These are phyloP conservation scores for Cyclophora punctaria DNA, from an alignment of 2,888 invertebrate genomes.

Conservation along the genomic window DNA sequence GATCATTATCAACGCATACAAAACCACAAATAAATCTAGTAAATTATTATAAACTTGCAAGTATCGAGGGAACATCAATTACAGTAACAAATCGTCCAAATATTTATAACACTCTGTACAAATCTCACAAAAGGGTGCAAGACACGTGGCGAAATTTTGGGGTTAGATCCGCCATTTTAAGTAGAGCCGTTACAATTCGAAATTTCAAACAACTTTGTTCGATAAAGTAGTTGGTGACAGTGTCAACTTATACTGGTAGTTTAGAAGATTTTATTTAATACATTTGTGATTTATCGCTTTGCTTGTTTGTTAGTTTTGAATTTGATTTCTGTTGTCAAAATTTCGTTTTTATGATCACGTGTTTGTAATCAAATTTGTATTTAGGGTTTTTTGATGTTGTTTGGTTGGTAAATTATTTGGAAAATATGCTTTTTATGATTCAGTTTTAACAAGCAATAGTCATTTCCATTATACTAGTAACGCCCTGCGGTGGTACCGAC, in stretches of 20 bases:
- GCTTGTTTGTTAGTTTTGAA: constrained; percentile 47
- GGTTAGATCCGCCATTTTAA: constrained; percentile 36
- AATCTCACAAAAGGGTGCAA: constrained; percentile 49
- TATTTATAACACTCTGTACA: constrained; percentile 53
- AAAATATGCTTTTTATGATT: too few species aligned
- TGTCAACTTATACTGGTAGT: constrained; percentile 29
- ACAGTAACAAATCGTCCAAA: constrained; percentile 51
- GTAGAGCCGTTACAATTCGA: constrained; percentile 20
- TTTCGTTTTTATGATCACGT: constrained; percentile 54
- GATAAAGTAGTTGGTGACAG: too few species aligned
- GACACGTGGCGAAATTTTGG: constrained; percentile 51
- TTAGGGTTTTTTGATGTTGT: too few species aligned
- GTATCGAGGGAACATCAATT: constrained; percentile 29
- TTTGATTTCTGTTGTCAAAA: constrained; percentile 55
- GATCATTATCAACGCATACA: too few species aligned
- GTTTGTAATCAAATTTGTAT: too few species aligned
- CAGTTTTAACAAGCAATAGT: too few species aligned
- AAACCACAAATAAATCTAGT: too few species aligned
- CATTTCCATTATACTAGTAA: too few species aligned
- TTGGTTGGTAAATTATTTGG: too few species aligned
- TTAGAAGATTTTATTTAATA: constrained; percentile 57
- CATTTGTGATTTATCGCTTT: constrained; percentile 63
- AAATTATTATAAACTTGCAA: background rate
- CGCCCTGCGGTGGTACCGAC: too few species aligned
- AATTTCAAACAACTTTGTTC: background rate